A percentile compares a stretch with the other conserved stretches of the same genome.
phyloP scores from a whole-genome alignment of 2,797 vertebrate genomes.

The Chelmon rostratus region DNA sequence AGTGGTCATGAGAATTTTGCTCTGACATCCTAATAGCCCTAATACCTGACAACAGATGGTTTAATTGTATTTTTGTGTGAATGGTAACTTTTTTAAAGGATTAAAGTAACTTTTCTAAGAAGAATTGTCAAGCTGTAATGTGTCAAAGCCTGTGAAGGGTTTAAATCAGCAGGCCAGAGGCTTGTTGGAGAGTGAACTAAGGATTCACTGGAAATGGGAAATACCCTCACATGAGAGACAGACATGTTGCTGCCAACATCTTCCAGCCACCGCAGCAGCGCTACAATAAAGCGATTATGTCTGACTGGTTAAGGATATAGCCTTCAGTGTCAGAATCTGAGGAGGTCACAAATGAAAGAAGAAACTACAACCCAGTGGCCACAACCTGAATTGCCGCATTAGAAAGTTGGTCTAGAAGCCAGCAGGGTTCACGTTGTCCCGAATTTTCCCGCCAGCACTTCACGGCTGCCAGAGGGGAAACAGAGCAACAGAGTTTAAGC shows the following conservation, averaged over 20 bases:
- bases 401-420: constrained; percentile 75
- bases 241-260: constrained; percentile 55
- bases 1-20: too few relatives aligned
- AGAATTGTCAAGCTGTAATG: constrained; percentile 9
- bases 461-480: constrained; percentile 72
- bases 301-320: constrained; percentile 40
- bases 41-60: too few relatives aligned
- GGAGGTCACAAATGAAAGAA: constrained; percentile 55
- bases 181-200: constrained; percentile 50
- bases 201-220: constrained; percentile 72
- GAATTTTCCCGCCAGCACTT: constrained; percentile 75
- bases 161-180: constrained; percentile 39
- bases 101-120: not conserved
- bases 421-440: constrained; percentile 75
- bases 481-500: constrained; percentile 76
- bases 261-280: constrained; percentile 45
- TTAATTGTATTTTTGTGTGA: too few relatives aligned
- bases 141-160: constrained; percentile 1
- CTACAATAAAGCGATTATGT: constrained; percentile 53
- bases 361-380: constrained; percentile 67
- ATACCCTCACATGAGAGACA: constrained; percentile 47
- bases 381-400: constrained; percentile 67
- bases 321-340: constrained; percentile 44
- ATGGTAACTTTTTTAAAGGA: too few relatives aligned
- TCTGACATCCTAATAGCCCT: too few relatives aligned